Percentiles rank a stretch among this genome's conserved stretches.
Conservation (phyloP, 2,888 invertebrate genomes). For the Lissonota sp. region DNA sequence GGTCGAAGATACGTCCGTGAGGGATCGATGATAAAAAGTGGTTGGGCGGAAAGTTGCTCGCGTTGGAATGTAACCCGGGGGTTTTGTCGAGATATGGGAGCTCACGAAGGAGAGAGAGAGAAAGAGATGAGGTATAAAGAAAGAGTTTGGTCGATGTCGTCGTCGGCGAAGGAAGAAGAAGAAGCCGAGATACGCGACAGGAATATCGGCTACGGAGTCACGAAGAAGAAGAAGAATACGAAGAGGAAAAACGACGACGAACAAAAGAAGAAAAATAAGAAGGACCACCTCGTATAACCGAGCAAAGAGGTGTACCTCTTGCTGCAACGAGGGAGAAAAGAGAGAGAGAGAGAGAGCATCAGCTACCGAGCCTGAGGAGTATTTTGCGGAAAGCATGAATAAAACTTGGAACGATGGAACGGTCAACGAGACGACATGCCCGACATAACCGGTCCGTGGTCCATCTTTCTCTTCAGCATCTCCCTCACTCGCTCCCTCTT, state of each 20-base stretch:
- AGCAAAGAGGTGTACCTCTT: conserved; percentile 42
- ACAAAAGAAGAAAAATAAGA: conserved; percentile 45
- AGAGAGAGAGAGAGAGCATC: background rate
- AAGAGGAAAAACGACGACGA: background rate
- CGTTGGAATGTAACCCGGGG: conserved; percentile 60
- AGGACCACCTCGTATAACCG: conserved; percentile 32
- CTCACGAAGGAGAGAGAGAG: background rate
- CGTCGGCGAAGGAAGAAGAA: conserved; percentile 32
- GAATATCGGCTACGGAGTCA: conserved; percentile 57
- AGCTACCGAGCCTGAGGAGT: conserved; percentile 57
- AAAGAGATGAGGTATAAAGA: conserved; percentile 42
- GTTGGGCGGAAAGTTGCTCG: conserved; percentile 56
- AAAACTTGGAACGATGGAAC: conserved; percentile 67
- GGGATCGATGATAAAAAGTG: conserved; percentile 61
- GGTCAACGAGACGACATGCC: conserved; percentile 67
- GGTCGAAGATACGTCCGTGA: conserved; percentile 39
- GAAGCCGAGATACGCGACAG: conserved; percentile 59
- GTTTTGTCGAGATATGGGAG: conserved; percentile 42
- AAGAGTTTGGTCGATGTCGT: conserved; percentile 22
- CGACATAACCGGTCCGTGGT: conserved; percentile 67
- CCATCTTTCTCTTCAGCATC: conserved; percentile 46
- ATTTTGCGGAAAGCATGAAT: conserved; percentile 69
- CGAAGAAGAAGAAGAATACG: conserved; percentile 35
- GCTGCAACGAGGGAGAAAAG: conserved; percentile 40
- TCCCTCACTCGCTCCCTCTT: conserved; percentile 21